Base-by-base conservation (phyloP, 2,888 invertebrate species). In the Parapristionchus giblindavisi region DNA sequence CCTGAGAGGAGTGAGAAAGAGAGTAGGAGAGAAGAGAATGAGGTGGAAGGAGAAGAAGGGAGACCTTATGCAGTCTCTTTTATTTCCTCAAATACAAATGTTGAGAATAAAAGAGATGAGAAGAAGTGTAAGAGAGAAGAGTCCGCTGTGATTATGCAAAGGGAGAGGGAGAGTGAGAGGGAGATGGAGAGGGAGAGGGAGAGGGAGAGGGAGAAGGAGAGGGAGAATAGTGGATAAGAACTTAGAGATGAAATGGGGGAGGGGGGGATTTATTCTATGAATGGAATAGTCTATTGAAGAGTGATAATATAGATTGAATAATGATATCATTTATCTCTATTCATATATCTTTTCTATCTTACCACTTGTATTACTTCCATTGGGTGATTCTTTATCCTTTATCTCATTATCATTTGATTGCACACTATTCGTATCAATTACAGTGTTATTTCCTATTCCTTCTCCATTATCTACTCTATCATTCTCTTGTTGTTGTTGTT, bases 1-100 rank as follows among this genome's bases (percentile, higher is more conserved):
- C 61, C 51, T 48, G 66, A 66, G 51, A 66, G 66, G n/a, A 56
- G 56, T 17, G 56, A 56, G 56, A 56, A 24, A 56, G 56, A 56
- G 56, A 56, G 56, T 17, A 24, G 24, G 56, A 56, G 56, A 56
- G 56, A 56, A n/a, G n/a, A n/a, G n/a, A n/a, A n/a, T 17, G 51
- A 51, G n/a, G 29, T 11, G 29, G 56, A 6, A 6, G 29, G 56
- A 56, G 6, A 56, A 32, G 34, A 51, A 3, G 36, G 51, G 24
- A 48, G 48, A 21, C 27, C 66, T 66, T 56, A n/a, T n/a, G 24
- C n/a, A n/a, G 8, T 4, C 34, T 21, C 66, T 32, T 24, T 32
- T 34, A 40, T 17, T 32, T n/a, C 27, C 65, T 34, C 63, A 36
- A 24, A 29, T 34, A 43, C 48, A 43, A 51, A 51, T 17, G 14